Percentiles rank a stretch among this genome's conserved stretches.
phyloP scores from a whole-genome alignment of 2,113 vertebrate species.

The Onychostruthus taczanowskii region DNA sequence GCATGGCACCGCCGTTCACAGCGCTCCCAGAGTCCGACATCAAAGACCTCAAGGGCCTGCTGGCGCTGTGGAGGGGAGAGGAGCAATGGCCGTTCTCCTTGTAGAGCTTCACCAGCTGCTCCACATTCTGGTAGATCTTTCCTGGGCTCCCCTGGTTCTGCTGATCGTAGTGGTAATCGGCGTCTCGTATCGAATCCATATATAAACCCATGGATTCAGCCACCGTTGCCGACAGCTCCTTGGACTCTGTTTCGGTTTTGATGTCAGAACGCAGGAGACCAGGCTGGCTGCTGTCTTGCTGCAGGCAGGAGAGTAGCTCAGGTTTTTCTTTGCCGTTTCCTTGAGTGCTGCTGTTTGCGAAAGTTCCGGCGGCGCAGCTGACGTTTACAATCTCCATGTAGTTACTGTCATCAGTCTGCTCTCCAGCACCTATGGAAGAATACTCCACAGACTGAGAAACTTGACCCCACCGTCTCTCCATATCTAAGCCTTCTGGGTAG shows the following conservation, averaged over 20 bases:
- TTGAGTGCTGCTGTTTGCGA: conserved; percentile 74
- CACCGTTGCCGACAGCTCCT: conserved; percentile 94
- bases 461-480: conserved; percentile 91
- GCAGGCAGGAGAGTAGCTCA: conserved; percentile 80
- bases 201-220: conserved; percentile 98
- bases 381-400: conserved; percentile 90
- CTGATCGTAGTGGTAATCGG: conserved; percentile 87
- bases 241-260: conserved; percentile 90
- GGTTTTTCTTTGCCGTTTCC: conserved; percentile 85
- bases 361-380: conserved; percentile 78
- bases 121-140: conserved; percentile 86
- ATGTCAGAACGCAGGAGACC: conserved; percentile 83
- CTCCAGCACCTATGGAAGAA: conserved; percentile 73
- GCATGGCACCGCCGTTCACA: conserved; percentile 76
- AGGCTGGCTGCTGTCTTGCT: conserved; percentile 80
- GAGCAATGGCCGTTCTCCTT: conserved; percentile 78
- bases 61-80: conserved; percentile 62
- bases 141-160: conserved; percentile 82
- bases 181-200: conserved; percentile 93
- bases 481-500: conserved; percentile 88
- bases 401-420: conserved; percentile 78
- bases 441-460: conserved; percentile 82
- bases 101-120: conserved; percentile 81
- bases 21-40: conserved; percentile 74
- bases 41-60: conserved; percentile 72